Evolutionary conservation across 2,113 vertebrate genomes (phyloP).

Genomic region (Gymnarchus niloticus): DNA sequence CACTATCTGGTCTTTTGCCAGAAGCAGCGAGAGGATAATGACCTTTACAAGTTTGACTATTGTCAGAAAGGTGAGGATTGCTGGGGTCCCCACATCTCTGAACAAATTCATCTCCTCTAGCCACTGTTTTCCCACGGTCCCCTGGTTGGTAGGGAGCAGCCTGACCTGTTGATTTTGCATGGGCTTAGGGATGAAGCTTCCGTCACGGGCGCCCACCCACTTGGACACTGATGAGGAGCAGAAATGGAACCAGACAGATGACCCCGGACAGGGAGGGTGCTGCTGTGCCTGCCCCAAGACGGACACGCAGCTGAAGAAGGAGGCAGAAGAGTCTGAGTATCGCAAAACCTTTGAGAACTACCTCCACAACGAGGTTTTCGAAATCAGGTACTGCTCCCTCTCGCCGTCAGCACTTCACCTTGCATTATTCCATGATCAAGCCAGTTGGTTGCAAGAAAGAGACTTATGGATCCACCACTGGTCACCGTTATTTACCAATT

Average conservation of each 20-base stretch:
- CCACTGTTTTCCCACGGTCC: background rate
- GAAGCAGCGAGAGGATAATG: slow-evolving; percentile 79
- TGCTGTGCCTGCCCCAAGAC: slow-evolving; percentile 93
- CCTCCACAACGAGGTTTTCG: slow-evolving; percentile 91
- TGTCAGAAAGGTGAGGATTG: slow-evolving; percentile 78
- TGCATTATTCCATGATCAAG: background rate
- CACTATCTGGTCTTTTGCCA: slow-evolving; percentile 89
- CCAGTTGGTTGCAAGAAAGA: background rate
- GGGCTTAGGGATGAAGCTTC: slow-evolving; percentile 79
- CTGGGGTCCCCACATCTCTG: background rate
- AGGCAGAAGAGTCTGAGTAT: slow-evolving; percentile 85
- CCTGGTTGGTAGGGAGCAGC: background rate
- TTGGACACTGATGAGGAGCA: slow-evolving; percentile 71
- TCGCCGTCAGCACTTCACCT: background rate
- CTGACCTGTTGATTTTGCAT: background rate
- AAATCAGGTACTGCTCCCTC: slow-evolving; percentile 67
- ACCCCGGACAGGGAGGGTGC: slow-evolving; percentile 54
- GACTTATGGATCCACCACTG: too few species aligned
- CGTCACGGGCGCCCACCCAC: slow-evolving; percentile 78
- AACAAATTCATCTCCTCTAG: background rate
- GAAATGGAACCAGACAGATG: slow-evolving; percentile 78
- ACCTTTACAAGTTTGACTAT: slow-evolving; percentile 87
- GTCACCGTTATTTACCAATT: background rate
- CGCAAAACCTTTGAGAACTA: slow-evolving; percentile 94
- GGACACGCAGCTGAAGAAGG: slow-evolving; percentile 83